Conservation (phyloP, 2,113 vertebrate genomes). For the Lucifuga dentata region DNA sequence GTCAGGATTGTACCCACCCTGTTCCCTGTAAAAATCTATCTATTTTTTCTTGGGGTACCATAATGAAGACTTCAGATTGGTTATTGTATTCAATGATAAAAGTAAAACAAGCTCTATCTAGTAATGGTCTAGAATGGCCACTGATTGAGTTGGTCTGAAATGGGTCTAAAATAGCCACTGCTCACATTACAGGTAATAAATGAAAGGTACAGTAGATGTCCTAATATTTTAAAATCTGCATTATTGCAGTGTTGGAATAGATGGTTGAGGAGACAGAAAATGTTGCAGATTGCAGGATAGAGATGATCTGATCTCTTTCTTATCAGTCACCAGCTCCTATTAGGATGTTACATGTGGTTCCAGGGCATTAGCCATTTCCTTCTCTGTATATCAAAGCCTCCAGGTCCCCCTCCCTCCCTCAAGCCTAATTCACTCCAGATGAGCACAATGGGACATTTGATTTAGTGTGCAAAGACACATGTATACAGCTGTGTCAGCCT, state of each 20-base stretch:
- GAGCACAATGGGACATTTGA: constrained; percentile 82
- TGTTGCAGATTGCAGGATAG: constrained; percentile 46
- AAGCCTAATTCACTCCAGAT: constrained; percentile 78
- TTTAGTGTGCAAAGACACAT: constrained; percentile 78
- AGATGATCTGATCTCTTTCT: constrained; percentile 68
- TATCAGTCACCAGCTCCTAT: constrained; percentile 77
- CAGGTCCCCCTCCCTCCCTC: constrained; percentile 45
- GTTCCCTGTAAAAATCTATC: background rate
- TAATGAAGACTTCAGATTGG: no score
- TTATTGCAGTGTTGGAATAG: constrained; percentile 15
- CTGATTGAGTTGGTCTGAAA: no score
- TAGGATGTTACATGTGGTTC: constrained; percentile 78
- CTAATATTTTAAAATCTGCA: constrained; percentile 12
- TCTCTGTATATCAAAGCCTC: constrained; percentile 78
- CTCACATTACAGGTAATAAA: no score
- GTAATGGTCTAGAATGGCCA: no score
- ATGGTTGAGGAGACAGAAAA: constrained; percentile 17
- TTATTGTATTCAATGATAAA: no score
- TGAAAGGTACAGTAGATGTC: no score
- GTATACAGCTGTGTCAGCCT: constrained; percentile 77
- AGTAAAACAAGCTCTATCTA: no score
- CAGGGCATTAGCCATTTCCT: constrained; percentile 82
- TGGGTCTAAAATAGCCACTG: no score
- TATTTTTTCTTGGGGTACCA: no score
- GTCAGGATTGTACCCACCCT: constrained; percentile 17